phyloP scores from a whole-genome alignment of 2,113 vertebrate genomes.

The Alosa alosa region DNA sequence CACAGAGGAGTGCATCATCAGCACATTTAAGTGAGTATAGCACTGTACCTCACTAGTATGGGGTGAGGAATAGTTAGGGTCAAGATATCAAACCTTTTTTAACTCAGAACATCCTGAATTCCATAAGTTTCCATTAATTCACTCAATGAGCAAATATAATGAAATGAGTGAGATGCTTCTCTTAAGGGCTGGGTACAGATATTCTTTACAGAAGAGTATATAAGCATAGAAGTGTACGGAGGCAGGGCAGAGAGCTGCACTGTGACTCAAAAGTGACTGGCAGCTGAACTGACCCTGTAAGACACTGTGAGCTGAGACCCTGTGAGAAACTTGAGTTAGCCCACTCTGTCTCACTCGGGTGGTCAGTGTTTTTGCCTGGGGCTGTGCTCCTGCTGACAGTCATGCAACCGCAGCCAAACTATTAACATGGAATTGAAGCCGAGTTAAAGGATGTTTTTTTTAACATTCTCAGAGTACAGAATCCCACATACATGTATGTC shows the following conservation, averaged over 20 bases:
- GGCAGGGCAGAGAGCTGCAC: too few relatives aligned
- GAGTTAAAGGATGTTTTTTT: neutral
- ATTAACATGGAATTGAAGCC: neutral
- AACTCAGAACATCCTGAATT: too few relatives aligned
- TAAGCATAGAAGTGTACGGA: neutral
- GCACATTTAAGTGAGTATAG: constrained; percentile 9
- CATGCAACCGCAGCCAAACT: neutral
- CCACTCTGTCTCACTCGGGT: neutral
- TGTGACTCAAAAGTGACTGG: too few relatives aligned
- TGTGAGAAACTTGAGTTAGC: neutral
- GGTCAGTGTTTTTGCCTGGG: neutral
- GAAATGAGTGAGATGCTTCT: neutral
- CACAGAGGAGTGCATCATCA: constrained; percentile 16
- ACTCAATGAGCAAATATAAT: too few relatives aligned
- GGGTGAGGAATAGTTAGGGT: neutral
- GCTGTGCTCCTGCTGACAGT: neutral
- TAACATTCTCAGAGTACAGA: too few relatives aligned
- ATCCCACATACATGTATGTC: too few relatives aligned
- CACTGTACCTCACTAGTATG: neutral
- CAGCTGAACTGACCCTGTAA: too few relatives aligned
- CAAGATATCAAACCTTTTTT: neutral
- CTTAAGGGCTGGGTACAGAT: neutral
- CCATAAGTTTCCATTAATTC: too few relatives aligned
- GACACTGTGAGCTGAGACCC: neutral
- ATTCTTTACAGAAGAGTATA: neutral